Conservation (phyloP, 2,888 invertebrate genomes). For the Monopis laevigella region DNA sequence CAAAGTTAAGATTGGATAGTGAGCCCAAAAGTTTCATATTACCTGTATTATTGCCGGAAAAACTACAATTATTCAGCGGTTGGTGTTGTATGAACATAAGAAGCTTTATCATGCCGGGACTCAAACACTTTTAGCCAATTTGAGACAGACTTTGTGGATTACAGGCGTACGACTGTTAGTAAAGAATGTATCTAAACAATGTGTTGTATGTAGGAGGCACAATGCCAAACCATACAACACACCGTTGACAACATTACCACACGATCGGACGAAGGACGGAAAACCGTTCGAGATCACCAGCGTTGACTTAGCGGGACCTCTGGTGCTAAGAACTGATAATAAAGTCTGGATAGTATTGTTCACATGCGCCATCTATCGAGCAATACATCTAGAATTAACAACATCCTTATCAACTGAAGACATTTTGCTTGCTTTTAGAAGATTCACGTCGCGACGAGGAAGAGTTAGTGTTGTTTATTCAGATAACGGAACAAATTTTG, state of each 20-base stretch:
- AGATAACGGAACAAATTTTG: conserved; percentile 17
- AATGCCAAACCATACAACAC: background rate
- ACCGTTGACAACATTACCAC: conserved; percentile 10
- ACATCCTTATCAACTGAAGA: conserved; percentile 3
- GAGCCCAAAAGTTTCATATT: conserved; percentile 9
- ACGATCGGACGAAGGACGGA: background rate
- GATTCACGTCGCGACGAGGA: conserved; percentile 16
- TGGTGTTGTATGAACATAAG: conserved; percentile 5
- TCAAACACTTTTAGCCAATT: conserved; percentile 7
- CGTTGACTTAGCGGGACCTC: conserved; percentile 14
- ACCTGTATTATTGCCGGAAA: conserved; percentile 8
- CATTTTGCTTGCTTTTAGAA: conserved; percentile 10
- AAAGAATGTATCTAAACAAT: conserved; percentile 4
- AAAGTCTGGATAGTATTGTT: conserved; percentile 15
- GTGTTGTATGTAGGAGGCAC: conserved; percentile 11
- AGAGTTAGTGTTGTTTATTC: conserved; percentile 11
- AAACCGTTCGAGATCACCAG: conserved; percentile 14
- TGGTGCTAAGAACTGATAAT: conserved; percentile 1
- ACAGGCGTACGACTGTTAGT: conserved; percentile 8
- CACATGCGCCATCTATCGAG: conserved; percentile 15
- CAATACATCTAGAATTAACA: conserved; percentile 14
- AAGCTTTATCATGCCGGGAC: conserved; percentile 12
- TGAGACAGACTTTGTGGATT: conserved; percentile 14
- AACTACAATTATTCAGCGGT: conserved; percentile 2
- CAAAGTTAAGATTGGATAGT: conserved; percentile 8